Base-by-base conservation (phyloP, 2,888 invertebrate genomes). In the Tetragonisca angustula region DNA sequence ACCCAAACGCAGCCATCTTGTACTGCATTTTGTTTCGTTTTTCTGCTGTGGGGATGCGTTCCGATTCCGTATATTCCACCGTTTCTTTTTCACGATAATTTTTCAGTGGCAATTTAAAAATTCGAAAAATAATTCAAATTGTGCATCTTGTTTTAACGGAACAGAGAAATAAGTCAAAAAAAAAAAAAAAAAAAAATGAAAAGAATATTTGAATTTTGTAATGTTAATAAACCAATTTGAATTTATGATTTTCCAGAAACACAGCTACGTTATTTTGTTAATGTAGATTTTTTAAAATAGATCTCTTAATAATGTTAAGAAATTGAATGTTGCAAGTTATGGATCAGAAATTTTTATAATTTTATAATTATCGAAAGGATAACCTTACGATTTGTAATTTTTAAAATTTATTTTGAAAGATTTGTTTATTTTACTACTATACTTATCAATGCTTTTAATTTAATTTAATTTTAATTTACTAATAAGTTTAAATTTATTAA, bases 1-100 rank as follows among this genome's bases (percentile, higher is more conserved):
- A 93, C 93, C 92, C 93, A 94, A 94, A 92, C 92, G 92, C 91
- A 91, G 94, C 94, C 94, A 94, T 94, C 93, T 94, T 94, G 93
- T 92, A 92, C 90, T 91, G 90, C 91, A 85, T 89, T 91, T 90
- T 90, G 91, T 90, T 92, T 92, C 90, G 87, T 91, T 91, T 92
- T 92, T 91, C 90, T 91, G 89, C 89, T 90, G 91, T 91, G 86
- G 88, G 91, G 90, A 87, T 89, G 90, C 88, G 90, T 85, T 90
- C 88, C 90, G 64, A 84, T 89, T 90, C 90, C 87, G 73, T 43
- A 32, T 76, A 81, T 90, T 90, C 89, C 90, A 36, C 19, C 43
- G 61, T 67, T 79, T 83, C 78, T 75, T 82, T 64, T 50, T 43
- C 67, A 62, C 65, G 5, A 69, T 32, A 54, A 11, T 59, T 50